Evolutionary conservation across 92 coral and sea anemone species (phyloP), one percentile per base, ranked within the genome.

Genomic region (Porites evermanni): DNA sequence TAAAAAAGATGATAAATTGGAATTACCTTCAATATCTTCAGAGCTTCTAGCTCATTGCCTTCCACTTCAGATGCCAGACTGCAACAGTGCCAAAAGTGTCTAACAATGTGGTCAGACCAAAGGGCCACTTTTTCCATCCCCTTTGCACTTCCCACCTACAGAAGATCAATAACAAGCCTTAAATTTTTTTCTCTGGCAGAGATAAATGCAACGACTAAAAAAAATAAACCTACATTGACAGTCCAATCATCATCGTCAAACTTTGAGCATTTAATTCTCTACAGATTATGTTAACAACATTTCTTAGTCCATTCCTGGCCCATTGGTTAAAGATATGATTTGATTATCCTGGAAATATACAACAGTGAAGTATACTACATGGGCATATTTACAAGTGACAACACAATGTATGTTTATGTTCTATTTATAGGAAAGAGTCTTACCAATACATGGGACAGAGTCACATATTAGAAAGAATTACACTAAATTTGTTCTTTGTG

Each of bases 41-140:
- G 81, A 20, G 61, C 75, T 12, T 29, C 74, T 56, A 58, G 65
- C 64, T 84, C 81, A 44, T 20, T 64, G 12, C 60, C 32, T 74
- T 19, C 44, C 24, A 74, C 21, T 75, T 84, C 19, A 0, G 79
- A 64, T 80, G 65, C 79, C 10, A 47, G 21, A 23, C 73, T 81
- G 72, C 87, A 82, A 29, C 93, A 90, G 61, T 79, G 74, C 93
- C 93, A 90, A 63, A 89, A 89, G 59, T 84, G 92, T 21, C 80
- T 70, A 29, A 84, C 66, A 9, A 89, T 89, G 81, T 44, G 67
- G 50, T 86, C 78, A 6, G 93, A 78, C 93, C 93, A 90, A 86
- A 60, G 72, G 19, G 32, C 44, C 16, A 90, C 68, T 53, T 90
- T 90, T 19, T 75, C 78, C 80, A 78, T 85, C 8, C 82, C 87